Percentiles rank a stretch among this genome's conserved stretches.
These are phyloP conservation scores for Excalfactoria chinensis DNA, from an alignment of 2,113 vertebrate genomes.

Conservation along the genomic window DNA sequence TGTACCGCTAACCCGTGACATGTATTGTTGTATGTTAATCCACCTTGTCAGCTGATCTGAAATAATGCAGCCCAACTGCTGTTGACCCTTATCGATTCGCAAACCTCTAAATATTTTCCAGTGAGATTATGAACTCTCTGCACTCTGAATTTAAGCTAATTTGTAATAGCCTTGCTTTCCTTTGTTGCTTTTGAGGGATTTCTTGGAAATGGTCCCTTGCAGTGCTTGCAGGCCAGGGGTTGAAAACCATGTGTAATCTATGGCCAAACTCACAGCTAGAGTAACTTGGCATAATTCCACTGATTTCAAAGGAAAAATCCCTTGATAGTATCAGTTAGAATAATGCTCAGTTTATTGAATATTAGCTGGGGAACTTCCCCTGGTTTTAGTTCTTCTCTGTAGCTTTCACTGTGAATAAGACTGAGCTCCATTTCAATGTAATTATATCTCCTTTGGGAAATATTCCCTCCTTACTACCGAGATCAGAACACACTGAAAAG, in stretches of 20 bases:
- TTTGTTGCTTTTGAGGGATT: background rate
- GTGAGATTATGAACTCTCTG: background rate
- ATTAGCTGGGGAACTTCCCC: background rate
- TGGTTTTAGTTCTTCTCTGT: background rate
- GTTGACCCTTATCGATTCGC: background rate
- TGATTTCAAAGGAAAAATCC: constrained; percentile 26
- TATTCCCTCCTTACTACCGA: background rate
- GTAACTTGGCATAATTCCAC: constrained; percentile 4
- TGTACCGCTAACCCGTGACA: background rate
- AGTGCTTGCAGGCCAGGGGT: background rate
- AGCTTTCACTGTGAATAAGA: background rate
- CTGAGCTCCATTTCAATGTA: background rate
- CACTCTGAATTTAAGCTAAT: background rate
- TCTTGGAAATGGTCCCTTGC: background rate
- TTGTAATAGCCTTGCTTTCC: background rate
- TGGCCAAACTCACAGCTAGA: background rate
- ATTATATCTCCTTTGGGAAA: constrained; percentile 22
- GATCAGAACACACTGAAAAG: background rate
- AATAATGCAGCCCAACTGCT: background rate
- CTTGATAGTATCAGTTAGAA: background rate
- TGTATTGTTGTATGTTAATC: background rate
- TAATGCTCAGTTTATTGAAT: background rate
- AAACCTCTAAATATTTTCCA: background rate
- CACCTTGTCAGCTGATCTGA: background rate
- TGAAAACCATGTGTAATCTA: background rate